Evolutionary conservation across 2,113 vertebrate genomes (phyloP).

Genomic region (Cavia porcellus): DNA sequence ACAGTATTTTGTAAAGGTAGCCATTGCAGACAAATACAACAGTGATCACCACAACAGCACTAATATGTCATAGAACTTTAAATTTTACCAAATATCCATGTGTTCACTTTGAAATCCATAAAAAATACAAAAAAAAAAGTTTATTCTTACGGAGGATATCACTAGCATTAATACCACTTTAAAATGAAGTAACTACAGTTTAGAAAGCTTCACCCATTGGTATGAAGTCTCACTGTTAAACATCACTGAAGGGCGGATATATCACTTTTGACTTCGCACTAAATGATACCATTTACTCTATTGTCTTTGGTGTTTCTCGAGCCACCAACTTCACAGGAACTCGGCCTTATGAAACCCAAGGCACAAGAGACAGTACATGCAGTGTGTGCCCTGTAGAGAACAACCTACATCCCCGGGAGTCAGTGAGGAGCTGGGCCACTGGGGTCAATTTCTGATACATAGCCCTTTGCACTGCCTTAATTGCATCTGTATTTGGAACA

Average conservation of each 20-base stretch:
- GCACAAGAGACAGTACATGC: neutral
- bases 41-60: neutral
- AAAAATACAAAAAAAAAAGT: neutral
- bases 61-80: neutral
- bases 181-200: neutral
- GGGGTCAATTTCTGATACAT: neutral
- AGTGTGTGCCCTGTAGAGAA: neutral
- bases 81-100: neutral
- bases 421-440: neutral
- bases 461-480: neutral
- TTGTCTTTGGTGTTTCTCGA: neutral
- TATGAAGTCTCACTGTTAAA: neutral
- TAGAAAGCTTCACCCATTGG: neutral
- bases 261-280: neutral
- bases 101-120: neutral
- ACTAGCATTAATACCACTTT: neutral
- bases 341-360: neutral
- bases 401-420: neutral
- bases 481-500: neutral
- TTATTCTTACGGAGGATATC: neutral
- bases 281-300: neutral
- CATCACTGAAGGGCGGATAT: neutral
- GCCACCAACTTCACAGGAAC: neutral
- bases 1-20: neutral
- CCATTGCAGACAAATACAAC: neutral